Conservation (phyloP, 2,888 invertebrate species). For the Tuta absoluta region DNA sequence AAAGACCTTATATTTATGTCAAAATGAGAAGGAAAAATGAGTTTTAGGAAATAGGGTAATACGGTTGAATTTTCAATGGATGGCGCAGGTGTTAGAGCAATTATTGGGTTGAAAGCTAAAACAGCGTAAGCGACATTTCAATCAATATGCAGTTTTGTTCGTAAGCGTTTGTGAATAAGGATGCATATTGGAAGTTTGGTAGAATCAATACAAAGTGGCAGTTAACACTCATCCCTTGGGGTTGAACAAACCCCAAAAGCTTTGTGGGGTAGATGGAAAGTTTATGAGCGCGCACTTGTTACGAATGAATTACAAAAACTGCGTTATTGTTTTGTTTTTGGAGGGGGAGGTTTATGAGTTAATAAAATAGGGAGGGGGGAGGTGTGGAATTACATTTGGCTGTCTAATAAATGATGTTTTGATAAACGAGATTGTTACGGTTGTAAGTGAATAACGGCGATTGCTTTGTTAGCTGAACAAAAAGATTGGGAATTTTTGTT, state of each 20-base stretch:
- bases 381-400: conserved; percentile 37
- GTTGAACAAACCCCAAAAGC: conserved; percentile 65
- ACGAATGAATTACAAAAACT: conserved; percentile 73
- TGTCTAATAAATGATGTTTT: conserved; percentile 50
- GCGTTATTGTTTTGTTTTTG: conserved; percentile 38
- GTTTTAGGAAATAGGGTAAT: neutral
- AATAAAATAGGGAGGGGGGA: conserved; percentile 35
- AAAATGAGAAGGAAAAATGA: neutral
- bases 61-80: neutral
- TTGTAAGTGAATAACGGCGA: conserved; percentile 11
- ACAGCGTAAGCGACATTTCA: conserved; percentile 39
- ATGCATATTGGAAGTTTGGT: conserved; percentile 35
- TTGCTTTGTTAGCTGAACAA: conserved; percentile 12
- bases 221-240: conserved; percentile 70
- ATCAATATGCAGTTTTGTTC: conserved; percentile 34
- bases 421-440: conserved; percentile 49
- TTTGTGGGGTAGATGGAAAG: conserved; percentile 71
- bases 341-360: conserved; percentile 35
- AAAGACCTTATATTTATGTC: conserved; percentile 5
- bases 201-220: conserved; percentile 61
- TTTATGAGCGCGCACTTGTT: conserved; percentile 77
- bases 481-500: neutral
- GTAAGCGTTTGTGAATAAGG: neutral
- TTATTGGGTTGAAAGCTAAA: conserved; percentile 27
- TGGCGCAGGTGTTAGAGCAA: conserved; percentile 11